Evolutionary conservation across 2,797 vertebrate species (phyloP), one percentile per base, ranked within the genome.

Genomic region (Urosaurus nigricauda): DNA sequence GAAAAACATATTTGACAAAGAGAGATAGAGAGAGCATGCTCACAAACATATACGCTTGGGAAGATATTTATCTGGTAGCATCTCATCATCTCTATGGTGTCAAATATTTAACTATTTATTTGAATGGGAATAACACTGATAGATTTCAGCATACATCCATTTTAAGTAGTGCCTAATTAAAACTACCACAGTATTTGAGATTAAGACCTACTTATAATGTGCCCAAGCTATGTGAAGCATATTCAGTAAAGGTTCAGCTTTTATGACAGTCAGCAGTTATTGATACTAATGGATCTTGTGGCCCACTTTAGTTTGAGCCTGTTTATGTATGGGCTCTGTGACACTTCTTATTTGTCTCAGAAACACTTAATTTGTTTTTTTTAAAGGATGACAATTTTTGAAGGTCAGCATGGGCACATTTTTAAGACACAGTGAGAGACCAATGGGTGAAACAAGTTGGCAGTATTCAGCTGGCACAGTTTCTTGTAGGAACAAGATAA

Each of bases 391-490:
- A 93, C 85, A 71, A 70, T 92, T 93, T 95, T 89, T 94, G 91
- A 94, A 96, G 92, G 92, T 94, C 95, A 95, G 91, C 91, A 91
- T 21, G 0, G 88, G 92, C 90, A 94, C 88, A 90, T 94, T 94
- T n/a, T 94, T 94, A 95, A 95, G 91, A 96, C 89, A 95, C 91
- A 91, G 91, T 93, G 89, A 94, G 91, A 94, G 89, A 95, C 90
- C 35, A 94, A 93, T 90, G 80, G 92, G 95, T 95, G 91, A 94
- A 95, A 96, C 91, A 95, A 94, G 92, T 94, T 94, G 95, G 95
- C 95, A 96, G 94, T 95, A 94, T 94, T 95, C 93, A 96, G 94
- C 94, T 96, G 95, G 95, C 94, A 95, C 94, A 93, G 88, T 93
- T 95, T 95, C 92, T 94, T 91, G 92, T 94, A 93, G 92, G 91